Evolutionary conservation across 1,140 invertebrate species (phyloP), one percentile per base, ranked within the genome.

Genomic region (Neomicropteryx cornuta): DNA sequence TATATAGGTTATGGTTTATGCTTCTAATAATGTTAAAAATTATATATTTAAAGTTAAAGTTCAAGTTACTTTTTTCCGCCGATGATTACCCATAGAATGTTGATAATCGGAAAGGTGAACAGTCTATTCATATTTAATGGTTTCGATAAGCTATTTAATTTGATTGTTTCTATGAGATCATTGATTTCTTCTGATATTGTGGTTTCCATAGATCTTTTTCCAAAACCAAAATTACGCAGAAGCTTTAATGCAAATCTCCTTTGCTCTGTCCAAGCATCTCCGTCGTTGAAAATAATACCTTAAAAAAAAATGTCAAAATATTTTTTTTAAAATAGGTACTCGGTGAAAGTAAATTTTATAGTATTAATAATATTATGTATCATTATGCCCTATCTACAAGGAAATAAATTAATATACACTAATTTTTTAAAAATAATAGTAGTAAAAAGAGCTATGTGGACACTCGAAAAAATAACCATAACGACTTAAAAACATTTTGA

Each of bases 61-160:
- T 57, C 11, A 22, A 43, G 2, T 4, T 18, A 64, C 59, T 72
- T 68, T 48, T 66, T 66, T 2, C 81, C 80, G 23, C 80, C 79
- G 1, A 83, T 65, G 47, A 86, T 68, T 22, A 62, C 66, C 78
- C 83, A 87, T 1, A 88, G 56, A 3, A 79, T 73, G 56, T 87
- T 87, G 2, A 83, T 48, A 3, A 81, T 69, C 0, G 72, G 61
- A 2, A 80, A 57, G 38, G 76, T 72, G 38, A 83, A 76, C 23
- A 66, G 60, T 4, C 51, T 47, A 34, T 75, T 68, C 34, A 76
- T 69, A 1, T 46, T 33, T 2, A 78, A 45, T 0, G 62, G 51
- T 39, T 45, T 39, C 0, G 45, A 51, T 4, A 38, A 50, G 21
- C 42, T 44, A 13, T 33, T 18, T 22, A 47, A n/a, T n/a, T n/a